phyloP scores from a whole-genome alignment of 2,113 vertebrate genomes.

The Poecilia latipinna region DNA sequence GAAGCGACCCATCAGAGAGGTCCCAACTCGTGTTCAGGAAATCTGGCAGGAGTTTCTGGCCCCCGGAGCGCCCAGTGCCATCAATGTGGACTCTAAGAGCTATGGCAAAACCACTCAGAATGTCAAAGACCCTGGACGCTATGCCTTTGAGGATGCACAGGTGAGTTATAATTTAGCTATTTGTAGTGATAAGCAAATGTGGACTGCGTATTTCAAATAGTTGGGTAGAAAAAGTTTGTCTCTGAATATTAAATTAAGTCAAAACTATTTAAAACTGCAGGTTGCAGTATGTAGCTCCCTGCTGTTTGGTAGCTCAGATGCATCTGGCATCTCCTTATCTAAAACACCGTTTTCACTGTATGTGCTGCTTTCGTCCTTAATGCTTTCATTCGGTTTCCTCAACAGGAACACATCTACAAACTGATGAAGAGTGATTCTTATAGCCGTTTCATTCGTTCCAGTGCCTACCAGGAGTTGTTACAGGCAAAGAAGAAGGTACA shows the following conservation, averaged over 20 bases:
- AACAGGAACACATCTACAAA: constrained; percentile 98
- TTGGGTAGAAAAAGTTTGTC: background rate
- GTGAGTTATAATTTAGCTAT: constrained; percentile 61
- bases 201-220: background rate
- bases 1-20: constrained; percentile 92
- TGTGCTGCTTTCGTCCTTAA: constrained; percentile 6
- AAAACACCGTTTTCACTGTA: background rate
- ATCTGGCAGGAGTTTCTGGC: constrained; percentile 98
- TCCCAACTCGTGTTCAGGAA: constrained; percentile 92
- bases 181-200: constrained; percentile 1
- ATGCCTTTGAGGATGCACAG: constrained; percentile 97
- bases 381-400: constrained; percentile 8
- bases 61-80: constrained; percentile 93
- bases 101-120: constrained; percentile 97
- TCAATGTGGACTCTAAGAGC: constrained; percentile 97
- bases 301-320: background rate
- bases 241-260: background rate
- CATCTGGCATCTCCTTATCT: constrained; percentile 1
- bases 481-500: constrained; percentile 98
- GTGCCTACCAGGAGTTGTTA: constrained; percentile 98
- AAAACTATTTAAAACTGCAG: background rate
- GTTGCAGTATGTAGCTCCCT: background rate
- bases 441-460: constrained; percentile 98
- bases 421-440: constrained; percentile 99
- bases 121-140: constrained; percentile 93